Evolutionary conservation across 2,797 vertebrate species (phyloP), one percentile per base, ranked within the genome.

Genomic region (Odontamblyopus lacepedii): DNA sequence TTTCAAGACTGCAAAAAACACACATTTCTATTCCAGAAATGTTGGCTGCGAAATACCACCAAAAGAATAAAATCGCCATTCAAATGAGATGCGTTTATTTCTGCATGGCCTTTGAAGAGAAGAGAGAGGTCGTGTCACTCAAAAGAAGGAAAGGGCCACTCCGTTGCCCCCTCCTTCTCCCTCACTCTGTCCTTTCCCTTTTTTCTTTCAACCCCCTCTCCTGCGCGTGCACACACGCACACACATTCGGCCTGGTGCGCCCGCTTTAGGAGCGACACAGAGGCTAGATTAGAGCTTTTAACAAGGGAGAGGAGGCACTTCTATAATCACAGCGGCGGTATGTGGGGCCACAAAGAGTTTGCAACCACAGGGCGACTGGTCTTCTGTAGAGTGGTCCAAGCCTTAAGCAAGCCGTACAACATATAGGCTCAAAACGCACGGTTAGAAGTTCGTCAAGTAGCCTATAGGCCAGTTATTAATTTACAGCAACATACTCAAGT

Each of bases 81-180:
- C 88, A 80, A 89, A 92, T 88, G 84, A 92, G 90, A 90, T 90
- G 87, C 82, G 81, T 87, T 83, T 90, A 93, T 94, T 89, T 93
- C 88, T 83, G 88, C 82, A 76, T 91, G 88, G 91, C 90, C 93
- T 95, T 94, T 95, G 88, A 91, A 93, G 90, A 90, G 92, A 92
- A 85, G 91, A 92, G 89, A 90, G 88, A 74, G 92, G 88, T 91
- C 91, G 91, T 95, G 95, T 95, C 94, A 93, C 90, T 95, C 94
- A 92, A 94, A 83, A 85, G 90, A 86, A 85, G 88, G 85, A 92
- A 90, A 93, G 89, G 89, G 91, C 87, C 77, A 70, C 89, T 92
- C 88, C 86, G 90, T 85, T 83, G 77, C 74, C 80, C 76, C 69
- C 73, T 66, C 78, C 82, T 69, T 70, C 70, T 78, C 64, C 80